A percentile compares a stretch with the other conserved stretches of the same genome.
phyloP scores from a whole-genome alignment of 2,113 vertebrate genomes.

The Heterocephalus glaber region DNA sequence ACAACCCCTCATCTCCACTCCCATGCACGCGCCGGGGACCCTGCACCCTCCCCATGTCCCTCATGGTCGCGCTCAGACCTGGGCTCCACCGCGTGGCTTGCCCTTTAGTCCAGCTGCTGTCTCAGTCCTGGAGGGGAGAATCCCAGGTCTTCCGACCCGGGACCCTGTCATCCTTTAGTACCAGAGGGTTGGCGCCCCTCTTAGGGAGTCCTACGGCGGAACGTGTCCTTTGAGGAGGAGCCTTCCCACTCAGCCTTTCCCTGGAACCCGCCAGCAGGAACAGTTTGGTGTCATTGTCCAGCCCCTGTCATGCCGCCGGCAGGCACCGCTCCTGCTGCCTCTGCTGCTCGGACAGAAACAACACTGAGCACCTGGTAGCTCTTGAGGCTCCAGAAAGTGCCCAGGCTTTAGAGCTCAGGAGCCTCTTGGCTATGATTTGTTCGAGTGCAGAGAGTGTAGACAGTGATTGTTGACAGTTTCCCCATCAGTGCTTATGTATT shows the following conservation, averaged over 20 bases:
- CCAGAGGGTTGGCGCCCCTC: no score
- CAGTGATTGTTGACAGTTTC: background rate
- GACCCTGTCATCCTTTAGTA: no score
- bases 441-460: background rate
- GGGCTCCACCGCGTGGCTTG: no score
- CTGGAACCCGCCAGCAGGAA: accelerated
- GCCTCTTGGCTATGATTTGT: background rate
- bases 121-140: no score
- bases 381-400: background rate
- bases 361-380: accelerated
- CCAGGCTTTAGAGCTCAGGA: no score
- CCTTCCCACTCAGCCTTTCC: no score
- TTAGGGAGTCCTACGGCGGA: no score
- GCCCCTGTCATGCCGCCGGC: background rate
- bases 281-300: accelerated
- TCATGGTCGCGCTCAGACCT: no score
- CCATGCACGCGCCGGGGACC: accelerated
- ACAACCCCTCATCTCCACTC: background rate
- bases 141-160: no score
- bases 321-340: background rate
- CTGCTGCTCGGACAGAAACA: no score
- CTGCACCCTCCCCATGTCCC: background rate
- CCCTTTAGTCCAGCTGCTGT: no score
- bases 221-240: accelerated
- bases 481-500: no score